These are phyloP conservation scores for Chaitophorus viminalis DNA, from an alignment of 2,888 invertebrate species.

Conservation along the genomic window DNA sequence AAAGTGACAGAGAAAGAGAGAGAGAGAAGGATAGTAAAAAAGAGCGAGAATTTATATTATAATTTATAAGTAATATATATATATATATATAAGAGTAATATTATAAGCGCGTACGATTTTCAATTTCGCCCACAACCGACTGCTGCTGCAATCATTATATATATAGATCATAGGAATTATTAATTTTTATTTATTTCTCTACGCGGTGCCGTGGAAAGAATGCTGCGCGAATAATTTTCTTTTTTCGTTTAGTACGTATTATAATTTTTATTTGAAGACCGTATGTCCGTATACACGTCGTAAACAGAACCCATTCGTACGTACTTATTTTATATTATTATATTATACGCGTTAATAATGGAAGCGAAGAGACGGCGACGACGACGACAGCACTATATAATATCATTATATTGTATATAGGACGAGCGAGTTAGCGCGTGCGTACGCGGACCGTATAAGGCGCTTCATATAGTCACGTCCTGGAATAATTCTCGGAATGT, in stretches of 20 bases:
- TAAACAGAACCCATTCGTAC: too few species aligned
- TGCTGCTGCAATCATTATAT: not conserved
- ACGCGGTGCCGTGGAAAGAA: not conserved
- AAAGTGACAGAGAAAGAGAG: too few species aligned
- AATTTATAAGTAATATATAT: too few species aligned
- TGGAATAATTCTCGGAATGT: constrained; percentile 42
- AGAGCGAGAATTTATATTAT: too few species aligned
- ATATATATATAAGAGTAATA: too few species aligned
- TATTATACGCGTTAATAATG: too few species aligned
- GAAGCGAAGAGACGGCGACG: too few species aligned
- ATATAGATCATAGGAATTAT: not conserved
- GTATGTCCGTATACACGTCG: not conserved
- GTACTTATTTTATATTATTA: too few species aligned
- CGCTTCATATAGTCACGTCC: constrained; percentile 2
- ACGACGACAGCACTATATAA: not conserved
- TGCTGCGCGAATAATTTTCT: too few species aligned
- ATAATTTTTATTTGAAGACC: not conserved
- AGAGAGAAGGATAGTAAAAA: too few species aligned
- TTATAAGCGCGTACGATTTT: not conserved
- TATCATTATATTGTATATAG: not conserved
- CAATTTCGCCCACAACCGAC: not conserved
- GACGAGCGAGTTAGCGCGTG: not conserved
- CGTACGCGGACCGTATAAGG: not conserved
- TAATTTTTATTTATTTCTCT: constrained; percentile 2
- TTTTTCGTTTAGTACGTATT: too few species aligned